Percentiles rank a stretch among this genome's conserved stretches.
Evolutionary conservation across 2,888 invertebrate genomes (phyloP).

Genomic region (Ormia ochracea): DNA sequence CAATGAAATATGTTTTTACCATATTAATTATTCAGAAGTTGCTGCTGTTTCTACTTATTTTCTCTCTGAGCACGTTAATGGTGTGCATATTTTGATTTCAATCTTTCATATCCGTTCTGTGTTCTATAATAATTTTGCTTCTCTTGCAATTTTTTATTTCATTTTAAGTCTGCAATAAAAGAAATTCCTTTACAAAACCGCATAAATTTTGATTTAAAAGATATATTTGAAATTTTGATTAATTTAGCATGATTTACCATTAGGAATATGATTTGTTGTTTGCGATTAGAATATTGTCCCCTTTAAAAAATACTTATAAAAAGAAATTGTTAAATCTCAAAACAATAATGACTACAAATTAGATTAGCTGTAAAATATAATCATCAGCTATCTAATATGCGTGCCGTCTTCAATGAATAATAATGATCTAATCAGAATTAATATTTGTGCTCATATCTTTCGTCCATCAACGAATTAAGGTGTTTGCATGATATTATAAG

Average conservation of each 20-base stretch:
- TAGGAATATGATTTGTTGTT: slow-evolving; percentile 17
- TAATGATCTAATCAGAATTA: neutral
- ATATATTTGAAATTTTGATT: slow-evolving; percentile 49
- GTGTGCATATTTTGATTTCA: slow-evolving; percentile 54
- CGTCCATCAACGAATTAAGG: neutral
- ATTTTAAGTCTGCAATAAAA: slow-evolving; percentile 2
- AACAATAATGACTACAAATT: slow-evolving; percentile 45
- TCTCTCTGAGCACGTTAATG: slow-evolving; percentile 36
- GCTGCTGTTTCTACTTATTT: neutral
- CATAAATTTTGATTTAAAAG: slow-evolving; percentile 51
- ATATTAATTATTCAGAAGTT: slow-evolving; percentile 40
- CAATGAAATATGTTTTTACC: slow-evolving; percentile 48
- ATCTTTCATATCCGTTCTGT: slow-evolving; percentile 58
- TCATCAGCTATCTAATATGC: slow-evolving; percentile 27
- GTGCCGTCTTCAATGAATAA: slow-evolving; percentile 10
- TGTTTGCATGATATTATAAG: neutral
- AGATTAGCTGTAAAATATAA: slow-evolving; percentile 45
- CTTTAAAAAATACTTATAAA: slow-evolving; percentile 22
- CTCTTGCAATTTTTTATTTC: neutral
- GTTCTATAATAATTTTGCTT: slow-evolving; percentile 47
- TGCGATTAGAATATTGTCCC: slow-evolving; percentile 44
- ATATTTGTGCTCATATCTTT: neutral
- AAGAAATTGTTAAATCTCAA: neutral
- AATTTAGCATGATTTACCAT: slow-evolving; percentile 42
- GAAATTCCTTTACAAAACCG: slow-evolving; percentile 27